These are phyloP conservation scores for Pinna nobilis DNA, from an alignment of 1,140 invertebrate genomes.

Conservation along the genomic window DNA sequence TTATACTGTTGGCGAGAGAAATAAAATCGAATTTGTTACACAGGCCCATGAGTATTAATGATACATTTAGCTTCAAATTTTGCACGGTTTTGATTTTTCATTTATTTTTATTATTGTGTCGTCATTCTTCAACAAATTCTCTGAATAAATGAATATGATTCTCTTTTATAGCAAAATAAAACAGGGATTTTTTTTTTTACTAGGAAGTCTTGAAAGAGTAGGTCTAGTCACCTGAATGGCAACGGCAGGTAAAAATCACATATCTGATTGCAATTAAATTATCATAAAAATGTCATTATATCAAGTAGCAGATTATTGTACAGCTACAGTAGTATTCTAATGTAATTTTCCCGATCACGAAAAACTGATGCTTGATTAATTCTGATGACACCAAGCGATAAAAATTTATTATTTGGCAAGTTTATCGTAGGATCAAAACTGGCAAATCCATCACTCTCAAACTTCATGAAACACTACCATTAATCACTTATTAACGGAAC, in stretches of 20 bases:
- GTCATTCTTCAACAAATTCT: too few species aligned
- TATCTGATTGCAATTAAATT: background rate
- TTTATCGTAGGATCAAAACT: conserved; percentile 17
- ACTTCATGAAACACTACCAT: conserved; percentile 15
- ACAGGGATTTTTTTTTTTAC: background rate
- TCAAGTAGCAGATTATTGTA: conserved; percentile 14
- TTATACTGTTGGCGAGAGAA: too few species aligned
- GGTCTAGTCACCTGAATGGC: background rate
- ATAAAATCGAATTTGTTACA: too few species aligned
- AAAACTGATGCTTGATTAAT: conserved; percentile 27
- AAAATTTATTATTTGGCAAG: conserved; percentile 19
- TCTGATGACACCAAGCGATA: conserved; percentile 5
- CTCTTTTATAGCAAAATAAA: background rate
- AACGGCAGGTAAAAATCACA: background rate
- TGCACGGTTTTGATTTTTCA: too few species aligned
- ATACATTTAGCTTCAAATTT: too few species aligned
- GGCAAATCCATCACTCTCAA: conserved; percentile 25
- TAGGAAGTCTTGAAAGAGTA: background rate
- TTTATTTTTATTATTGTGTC: too few species aligned
- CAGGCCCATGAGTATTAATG: too few species aligned
- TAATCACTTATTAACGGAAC: conserved; percentile 15
- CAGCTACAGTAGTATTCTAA: conserved; percentile 18
- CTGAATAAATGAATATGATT: too few species aligned
- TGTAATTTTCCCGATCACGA: conserved; percentile 15
- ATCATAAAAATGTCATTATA: too few species aligned